Evolutionary conservation across 2,888 invertebrate species (phyloP).

Genomic region (Aricia artaxerxes): DNA sequence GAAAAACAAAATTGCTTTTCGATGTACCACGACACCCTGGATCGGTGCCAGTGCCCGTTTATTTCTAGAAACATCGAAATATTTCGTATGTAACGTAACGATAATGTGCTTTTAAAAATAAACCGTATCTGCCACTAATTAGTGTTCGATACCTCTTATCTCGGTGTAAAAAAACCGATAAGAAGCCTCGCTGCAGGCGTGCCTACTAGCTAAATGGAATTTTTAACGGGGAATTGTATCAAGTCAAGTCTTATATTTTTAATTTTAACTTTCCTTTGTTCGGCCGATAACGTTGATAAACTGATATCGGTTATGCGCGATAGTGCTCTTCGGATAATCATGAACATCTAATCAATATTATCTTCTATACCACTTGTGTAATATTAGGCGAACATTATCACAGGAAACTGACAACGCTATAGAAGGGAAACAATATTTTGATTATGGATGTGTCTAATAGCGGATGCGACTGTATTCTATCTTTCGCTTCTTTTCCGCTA

Average conservation of each 20-base stretch:
- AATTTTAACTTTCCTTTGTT: slow-evolving; percentile 42
- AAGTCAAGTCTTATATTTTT: slow-evolving; percentile 32
- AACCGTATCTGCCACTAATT: slow-evolving; percentile 22
- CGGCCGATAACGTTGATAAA: slow-evolving; percentile 52
- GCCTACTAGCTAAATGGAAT: neutral
- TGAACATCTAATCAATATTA: slow-evolving; percentile 54
- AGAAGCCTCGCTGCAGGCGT: neutral
- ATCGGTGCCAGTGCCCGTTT: slow-evolving; percentile 36
- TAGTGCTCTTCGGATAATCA: slow-evolving; percentile 51
- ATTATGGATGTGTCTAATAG: neutral
- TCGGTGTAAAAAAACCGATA: slow-evolving; percentile 10
- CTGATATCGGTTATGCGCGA: slow-evolving; percentile 50
- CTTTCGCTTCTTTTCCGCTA: slow-evolving; percentile 6
- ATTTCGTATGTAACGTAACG: slow-evolving; percentile 24
- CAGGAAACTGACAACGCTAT: slow-evolving; percentile 1
- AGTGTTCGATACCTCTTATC: slow-evolving; percentile 16
- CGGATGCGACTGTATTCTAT: slow-evolving; percentile 6
- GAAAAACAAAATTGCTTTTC: slow-evolving; percentile 17
- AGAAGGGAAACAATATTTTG: slow-evolving; percentile 1
- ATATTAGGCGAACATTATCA: slow-evolving; percentile 29
- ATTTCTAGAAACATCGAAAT: slow-evolving; percentile 22
- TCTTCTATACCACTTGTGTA: slow-evolving; percentile 38
- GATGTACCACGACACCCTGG: slow-evolving; percentile 37
- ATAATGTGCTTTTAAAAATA: slow-evolving; percentile 24
- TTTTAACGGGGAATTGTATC: slow-evolving; percentile 13